Conservation (phyloP, 2,797 vertebrate species). For the Macropus fuliginosus region DNA sequence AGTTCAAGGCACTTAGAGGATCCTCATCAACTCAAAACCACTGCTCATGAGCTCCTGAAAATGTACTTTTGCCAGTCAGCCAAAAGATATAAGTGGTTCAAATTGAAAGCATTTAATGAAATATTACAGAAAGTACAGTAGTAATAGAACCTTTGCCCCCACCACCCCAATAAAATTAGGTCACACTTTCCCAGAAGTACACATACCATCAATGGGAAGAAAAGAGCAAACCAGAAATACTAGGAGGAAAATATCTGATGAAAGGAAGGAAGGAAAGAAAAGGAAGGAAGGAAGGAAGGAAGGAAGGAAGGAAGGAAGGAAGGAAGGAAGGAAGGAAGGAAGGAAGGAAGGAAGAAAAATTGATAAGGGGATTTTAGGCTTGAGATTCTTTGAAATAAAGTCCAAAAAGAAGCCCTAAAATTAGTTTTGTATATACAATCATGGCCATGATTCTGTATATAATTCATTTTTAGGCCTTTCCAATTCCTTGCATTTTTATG, state of each 20-base stretch:
- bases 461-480: constrained; percentile 5
- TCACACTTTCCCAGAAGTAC: neutral
- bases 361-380: neutral
- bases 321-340: too few relatives aligned
- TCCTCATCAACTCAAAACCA: neutral
- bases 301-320: too few relatives aligned
- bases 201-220: neutral
- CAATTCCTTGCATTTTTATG: constrained; percentile 16
- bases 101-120: neutral
- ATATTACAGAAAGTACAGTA: neutral
- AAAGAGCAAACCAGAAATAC: neutral
- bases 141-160: neutral
- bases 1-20: neutral
- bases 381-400: neutral
- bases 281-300: too few relatives aligned
- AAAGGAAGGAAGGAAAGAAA: too few relatives aligned
- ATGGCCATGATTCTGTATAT: neutral
- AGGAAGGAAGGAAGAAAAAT: neutral
- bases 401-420: neutral
- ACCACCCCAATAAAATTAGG: neutral
- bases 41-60: neutral
- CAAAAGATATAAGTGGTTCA: neutral
- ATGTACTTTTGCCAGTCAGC: neutral
- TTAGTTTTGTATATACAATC: neutral
- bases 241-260: neutral